Evolutionary conservation across 2,113 vertebrate genomes (phyloP), one percentile per base, ranked within the genome.

Genomic region (Piaya cayana): DNA sequence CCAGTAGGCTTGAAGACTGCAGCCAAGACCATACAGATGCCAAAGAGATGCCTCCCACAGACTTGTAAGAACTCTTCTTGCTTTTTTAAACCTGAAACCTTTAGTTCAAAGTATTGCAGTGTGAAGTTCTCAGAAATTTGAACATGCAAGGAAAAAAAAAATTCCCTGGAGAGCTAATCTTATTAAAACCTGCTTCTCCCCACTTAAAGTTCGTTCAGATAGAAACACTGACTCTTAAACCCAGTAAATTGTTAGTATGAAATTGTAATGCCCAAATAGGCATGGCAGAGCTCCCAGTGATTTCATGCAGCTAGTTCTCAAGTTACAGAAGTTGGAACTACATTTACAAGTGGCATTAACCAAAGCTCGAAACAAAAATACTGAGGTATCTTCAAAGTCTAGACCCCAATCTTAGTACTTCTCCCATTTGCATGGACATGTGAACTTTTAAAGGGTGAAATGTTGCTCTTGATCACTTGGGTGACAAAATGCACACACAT

Each of bases 251-350:
- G 59, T 90, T 92, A 92, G 84, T 55, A 56, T 74, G 87, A 90
- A 88, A 68, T 19, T 37, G 47, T 88, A 90, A 85, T 45, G 4
- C 75, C 87, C 88, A 82, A 95, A 88, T n/a, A 93, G 92, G 93
- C 76, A 93, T 80, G 92, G 93, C 95, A 94, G 37, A 59, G 85
- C 23, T 97, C 95, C 95, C 90, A 63, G 67, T 92, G 92, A 94
- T 60, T 96, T 94, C 91, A 95, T 45, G 71, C 62, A 74, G 82
- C 12, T 50, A 52, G 50, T 50, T 82, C 92, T 95, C 87, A 74
- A 64, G 53, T 94, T 95, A 93, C 82, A 90, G 43, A 91, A 70
- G 26, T 12, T 82, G 75, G 83, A 90, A n/a, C 63, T 76, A 55
- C 47, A 69, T 90, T 94, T 86, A 22, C 23, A 39, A 94, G 59